Conservation (phyloP, 2,888 invertebrate species). For the Rugalucina vietnamica region DNA sequence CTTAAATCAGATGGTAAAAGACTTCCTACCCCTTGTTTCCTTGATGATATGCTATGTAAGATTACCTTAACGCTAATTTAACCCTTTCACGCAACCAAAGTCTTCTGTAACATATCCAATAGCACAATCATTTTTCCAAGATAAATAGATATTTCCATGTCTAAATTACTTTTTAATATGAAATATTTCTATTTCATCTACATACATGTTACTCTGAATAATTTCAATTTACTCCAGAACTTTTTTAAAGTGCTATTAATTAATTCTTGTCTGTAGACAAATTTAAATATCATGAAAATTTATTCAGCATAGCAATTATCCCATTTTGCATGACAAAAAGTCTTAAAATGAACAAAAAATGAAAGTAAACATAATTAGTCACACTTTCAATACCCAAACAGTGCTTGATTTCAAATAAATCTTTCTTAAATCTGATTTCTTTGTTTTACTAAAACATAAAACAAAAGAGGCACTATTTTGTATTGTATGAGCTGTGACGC, state of each 20-base stretch:
- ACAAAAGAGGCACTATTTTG: conserved; percentile 2
- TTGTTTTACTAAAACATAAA: background rate
- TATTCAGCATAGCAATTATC: background rate
- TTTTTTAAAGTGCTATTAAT: no score
- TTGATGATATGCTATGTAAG: conserved; percentile 12
- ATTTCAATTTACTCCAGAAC: no score
- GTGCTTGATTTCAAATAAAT: background rate
- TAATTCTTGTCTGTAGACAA: no score
- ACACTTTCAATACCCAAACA: background rate
- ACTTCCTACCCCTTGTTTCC: no score
- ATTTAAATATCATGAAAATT: background rate
- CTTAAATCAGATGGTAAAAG: no score
- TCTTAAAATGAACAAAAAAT: background rate
- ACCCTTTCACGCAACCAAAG: conserved; percentile 59
- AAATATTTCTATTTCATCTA: no score
- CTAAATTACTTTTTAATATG: no score
- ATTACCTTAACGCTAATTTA: conserved; percentile 60
- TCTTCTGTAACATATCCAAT: conserved; percentile 46
- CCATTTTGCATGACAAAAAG: background rate
- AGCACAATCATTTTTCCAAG: no score
- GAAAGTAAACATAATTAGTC: background rate
- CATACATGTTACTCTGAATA: no score
- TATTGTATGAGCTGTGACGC: no score
- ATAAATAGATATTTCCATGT: no score
- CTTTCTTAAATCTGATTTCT: background rate